phyloP scores from a whole-genome alignment of 1,140 invertebrate species.

The Drosophila chauvacae region DNA sequence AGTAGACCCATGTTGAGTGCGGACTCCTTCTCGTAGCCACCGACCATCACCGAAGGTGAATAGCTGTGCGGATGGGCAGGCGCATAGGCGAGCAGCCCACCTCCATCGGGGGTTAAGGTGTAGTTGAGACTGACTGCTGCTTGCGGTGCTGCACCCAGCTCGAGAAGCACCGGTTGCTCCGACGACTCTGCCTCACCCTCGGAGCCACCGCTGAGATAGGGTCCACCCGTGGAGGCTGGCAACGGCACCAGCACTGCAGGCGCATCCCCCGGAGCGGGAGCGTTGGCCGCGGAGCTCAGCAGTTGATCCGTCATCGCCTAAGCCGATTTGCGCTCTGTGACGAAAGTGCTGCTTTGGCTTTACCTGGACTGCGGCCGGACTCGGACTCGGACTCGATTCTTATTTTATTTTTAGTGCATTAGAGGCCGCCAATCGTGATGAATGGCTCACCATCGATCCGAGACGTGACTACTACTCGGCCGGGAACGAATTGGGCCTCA shows the following conservation, averaged over 20 bases:
- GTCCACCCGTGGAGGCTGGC: conserved; percentile 48
- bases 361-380: conserved; percentile 28
- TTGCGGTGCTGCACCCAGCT: conserved; percentile 52
- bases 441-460: conserved; percentile 52
- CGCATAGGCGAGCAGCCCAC: conserved; percentile 51
- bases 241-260: conserved; percentile 61
- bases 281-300: conserved; percentile 55
- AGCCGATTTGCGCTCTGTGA: conserved; percentile 56
- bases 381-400: conserved; percentile 17
- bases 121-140: conserved; percentile 51
- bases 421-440: conserved; percentile 44
- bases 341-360: conserved; percentile 16
- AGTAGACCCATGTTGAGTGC: conserved; percentile 36
- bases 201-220: conserved; percentile 54
- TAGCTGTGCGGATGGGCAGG: conserved; percentile 37
- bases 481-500: conserved; percentile 38
- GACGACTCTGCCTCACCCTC: conserved; percentile 46
- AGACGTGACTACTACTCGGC: conserved; percentile 63
- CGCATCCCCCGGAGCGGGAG: conserved; percentile 41
- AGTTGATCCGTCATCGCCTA: conserved; percentile 77
- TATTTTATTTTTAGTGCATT: conserved; percentile 49
- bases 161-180: conserved; percentile 73
- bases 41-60: conserved; percentile 46
- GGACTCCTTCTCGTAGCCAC: conserved; percentile 58
- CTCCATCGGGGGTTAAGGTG: conserved; percentile 55